Evolutionary conservation across 23 tunicate genomes (phyloP), one percentile per base, ranked within the genome.

Genomic region (Botrylloides violaceus): DNA sequence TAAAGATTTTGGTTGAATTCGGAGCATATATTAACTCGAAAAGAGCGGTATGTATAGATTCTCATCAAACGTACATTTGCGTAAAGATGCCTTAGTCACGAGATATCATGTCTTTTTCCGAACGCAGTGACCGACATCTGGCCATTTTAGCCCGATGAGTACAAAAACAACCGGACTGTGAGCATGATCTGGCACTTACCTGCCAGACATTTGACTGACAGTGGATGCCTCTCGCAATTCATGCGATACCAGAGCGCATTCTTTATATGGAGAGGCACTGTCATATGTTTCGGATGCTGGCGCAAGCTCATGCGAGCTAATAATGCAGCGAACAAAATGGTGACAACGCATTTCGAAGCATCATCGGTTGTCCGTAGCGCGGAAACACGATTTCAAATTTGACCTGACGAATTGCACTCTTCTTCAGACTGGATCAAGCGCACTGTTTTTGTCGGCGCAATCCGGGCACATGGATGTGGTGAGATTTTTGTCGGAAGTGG

Each of bases 381-480:
- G n/a, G n/a, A n/a, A n/a, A n/a, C n/a, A n/a, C n/a, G n/a, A n/a
- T n/a, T n/a, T n/a, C n/a, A n/a, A n/a, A n/a, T n/a, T n/a, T n/a
- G n/a, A n/a, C n/a, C n/a, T n/a, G n/a, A n/a, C n/a, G n/a, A n/a
- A n/a, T n/a, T n/a, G n/a, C n/a, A n/a, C n/a, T 5, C 22, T 72
- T 72, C 34, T 65, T 53, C 49, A 84, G 92, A 64, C 83, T 2
- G 92, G 92, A 31, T 59, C 83, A 34, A 49, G 80, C 34, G 78
- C 92, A 12, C 53, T 84, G 61, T 84, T 78, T 78, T 75, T 84
- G 32, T 83, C 92, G 2, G 63, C 92, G 6, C 92, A 84, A 78
- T 36, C 61, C 18, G 88, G 88, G 7, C 66, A 70, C 29, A 48
- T 35, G 27, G 73, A 76, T 2, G 55, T 78, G 21, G 92, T 84